These are phyloP conservation scores for Deroplatys truncata DNA, from an alignment of 2,888 invertebrate genomes.

Conservation along the genomic window DNA sequence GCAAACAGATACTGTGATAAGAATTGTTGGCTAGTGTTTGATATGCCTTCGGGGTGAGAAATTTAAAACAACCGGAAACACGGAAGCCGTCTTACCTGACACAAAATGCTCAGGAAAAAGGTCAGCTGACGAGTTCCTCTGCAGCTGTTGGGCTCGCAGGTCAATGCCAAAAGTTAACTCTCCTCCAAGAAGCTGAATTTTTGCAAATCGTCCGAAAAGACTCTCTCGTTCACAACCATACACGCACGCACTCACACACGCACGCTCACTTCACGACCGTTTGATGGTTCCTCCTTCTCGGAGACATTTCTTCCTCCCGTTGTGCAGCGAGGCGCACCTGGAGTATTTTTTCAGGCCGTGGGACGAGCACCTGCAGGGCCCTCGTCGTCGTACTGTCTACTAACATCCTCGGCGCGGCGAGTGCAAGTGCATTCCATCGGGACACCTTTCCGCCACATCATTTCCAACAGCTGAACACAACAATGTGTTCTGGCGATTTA, in stretches of 20 bases:
- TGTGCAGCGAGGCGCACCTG: not conserved
- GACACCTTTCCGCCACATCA: not conserved
- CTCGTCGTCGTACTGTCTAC: not conserved
- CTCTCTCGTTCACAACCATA: not conserved
- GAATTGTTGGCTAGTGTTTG: too few species aligned
- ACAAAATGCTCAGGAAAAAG: not conserved
- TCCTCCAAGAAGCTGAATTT: not conserved
- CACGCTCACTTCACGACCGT: not conserved
- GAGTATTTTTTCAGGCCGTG: not conserved
- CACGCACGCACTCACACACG: not conserved
- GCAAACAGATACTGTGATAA: too few species aligned
- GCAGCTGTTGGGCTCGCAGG: not conserved
- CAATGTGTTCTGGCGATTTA: not conserved
- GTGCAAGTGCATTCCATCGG: not conserved
- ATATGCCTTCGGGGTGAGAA: too few species aligned
- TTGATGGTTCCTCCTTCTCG: not conserved
- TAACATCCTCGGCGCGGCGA: not conserved
- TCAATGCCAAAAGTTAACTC: not conserved
- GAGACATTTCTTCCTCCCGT: not conserved
- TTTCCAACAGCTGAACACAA: not conserved
- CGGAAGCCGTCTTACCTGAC: not conserved
- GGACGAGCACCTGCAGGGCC: not conserved
- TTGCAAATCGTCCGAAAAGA: not conserved
- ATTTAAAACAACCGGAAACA: not conserved
- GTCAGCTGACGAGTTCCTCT: not conserved